Conservation (phyloP, 2,888 invertebrate species). For the Nymphalis c-album region DNA sequence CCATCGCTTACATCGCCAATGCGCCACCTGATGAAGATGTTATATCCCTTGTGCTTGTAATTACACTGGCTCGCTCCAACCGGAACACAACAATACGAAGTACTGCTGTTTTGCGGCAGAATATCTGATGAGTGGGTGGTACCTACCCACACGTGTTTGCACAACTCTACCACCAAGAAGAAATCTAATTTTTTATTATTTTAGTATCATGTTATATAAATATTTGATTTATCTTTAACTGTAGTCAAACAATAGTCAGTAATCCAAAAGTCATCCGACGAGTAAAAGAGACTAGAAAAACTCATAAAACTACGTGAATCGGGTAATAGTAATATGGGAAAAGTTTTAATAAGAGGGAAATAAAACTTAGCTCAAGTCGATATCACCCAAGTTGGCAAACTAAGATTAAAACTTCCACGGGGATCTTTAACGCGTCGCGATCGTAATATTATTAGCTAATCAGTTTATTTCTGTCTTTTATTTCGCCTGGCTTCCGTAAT, state of each 20-base stretch:
- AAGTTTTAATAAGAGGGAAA: constrained; percentile 72
- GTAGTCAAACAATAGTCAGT: constrained; percentile 25
- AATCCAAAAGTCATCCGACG: constrained; percentile 25
- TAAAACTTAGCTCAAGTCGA: constrained; percentile 61
- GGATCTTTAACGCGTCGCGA: constrained; percentile 46
- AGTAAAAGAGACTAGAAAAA: constrained; percentile 48
- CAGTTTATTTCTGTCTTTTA: constrained; percentile 19
- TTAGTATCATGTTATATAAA: no score
- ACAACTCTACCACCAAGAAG: no score
- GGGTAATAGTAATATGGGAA: constrained; percentile 68
- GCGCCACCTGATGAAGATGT: no score
- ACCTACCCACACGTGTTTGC: no score
- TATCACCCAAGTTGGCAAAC: constrained; percentile 64
- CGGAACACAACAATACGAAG: no score
- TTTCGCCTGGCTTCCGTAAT: neutral
- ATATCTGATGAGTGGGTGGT: no score
- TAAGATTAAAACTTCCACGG: constrained; percentile 67
- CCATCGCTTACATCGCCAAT: no score
- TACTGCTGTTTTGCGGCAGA: no score
- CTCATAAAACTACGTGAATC: constrained; percentile 66
- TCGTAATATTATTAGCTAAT: constrained; percentile 21
- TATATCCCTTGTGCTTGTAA: no score
- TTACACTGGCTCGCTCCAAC: no score
- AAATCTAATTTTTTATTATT: no score
- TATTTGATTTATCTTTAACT: no score